Base-by-base conservation (phyloP, 2,888 invertebrate genomes). In the Ochlodes sylvanus region DNA sequence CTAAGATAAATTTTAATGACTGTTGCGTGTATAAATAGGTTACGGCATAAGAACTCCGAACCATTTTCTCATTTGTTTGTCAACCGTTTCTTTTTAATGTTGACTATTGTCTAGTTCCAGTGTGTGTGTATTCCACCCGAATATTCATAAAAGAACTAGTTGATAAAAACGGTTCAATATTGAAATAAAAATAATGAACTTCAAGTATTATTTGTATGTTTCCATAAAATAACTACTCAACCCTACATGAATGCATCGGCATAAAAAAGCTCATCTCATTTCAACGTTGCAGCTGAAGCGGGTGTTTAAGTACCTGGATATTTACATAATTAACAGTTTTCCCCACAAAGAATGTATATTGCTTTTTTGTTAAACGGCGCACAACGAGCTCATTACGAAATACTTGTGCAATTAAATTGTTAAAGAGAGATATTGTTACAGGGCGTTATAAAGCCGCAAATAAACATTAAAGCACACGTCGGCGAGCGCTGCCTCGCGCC, bases 371-470 rank as follows among this genome's bases (percentile, higher is more conserved):
- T 66, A 42, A 66, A 66, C 32, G 41, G 27, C 42, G 41, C 17
- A 54, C 41, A 60, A 58, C 42, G 52, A 21, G 27, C 27, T 66
- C 42, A 66, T 66, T 60, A 38, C 58, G 41, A 66, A 52, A 58
- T 41, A 65, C 52, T 41, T 52, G 17, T 52, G 58, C 58, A 66
- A 60, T 66, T 66, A 65, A 65, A 65, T 52, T 52, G 41, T 65
- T 50, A 50, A 50, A 58, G 50, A 60, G 44, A 52, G 44, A 63
- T 63, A 57, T 58, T 50, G 50, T 52, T 65, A 52, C 50, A 15
- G 38, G 27, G 27, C 42, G 54, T 44, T 44, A 55, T 55, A 54
- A 34, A 64, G 32, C 65, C 65, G 52, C 58, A 66, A 66, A 60
- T 57, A 66, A 66, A 60, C 52, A 58, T 44, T 19, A 55, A 65